Evolutionary conservation across 2,888 invertebrate species (phyloP), one percentile per base, ranked within the genome.

Genomic region (Synanthedon tipuliformis): DNA sequence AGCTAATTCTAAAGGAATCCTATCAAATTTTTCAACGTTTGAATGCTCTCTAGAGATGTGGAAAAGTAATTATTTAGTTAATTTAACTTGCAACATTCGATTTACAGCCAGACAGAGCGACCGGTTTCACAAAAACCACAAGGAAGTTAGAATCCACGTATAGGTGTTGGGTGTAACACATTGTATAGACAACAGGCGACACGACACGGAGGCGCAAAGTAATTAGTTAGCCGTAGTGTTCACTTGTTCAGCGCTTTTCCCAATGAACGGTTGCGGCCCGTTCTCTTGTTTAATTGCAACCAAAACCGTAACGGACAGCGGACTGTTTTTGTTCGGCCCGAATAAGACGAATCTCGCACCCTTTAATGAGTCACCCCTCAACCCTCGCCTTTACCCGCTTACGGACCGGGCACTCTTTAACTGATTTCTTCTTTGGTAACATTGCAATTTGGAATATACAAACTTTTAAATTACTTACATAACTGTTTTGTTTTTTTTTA

Each of bases 171-270:
- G 67, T 70, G 73, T 71, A 66, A 10, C 34, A 34, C 34, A 34
- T 34, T 34, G 34, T 45, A 45, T 71, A 68, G 70, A 68, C 69
- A 69, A 68, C 69, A 62, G 68, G 66, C 68, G 60, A 71, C 75
- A 66, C 68, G 60, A 71, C 75, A 45, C 13, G 45, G 13, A 12
- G 45, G 45, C 45, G 13, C 45, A 75, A 77, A 82, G 78, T 82
- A 82, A 83, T 84, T 83, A 81, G 79, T 81, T 82, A 73, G 75
- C 73, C 66, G 74, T 78, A 71, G 74, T 75, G 79, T 80, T 45
- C 74, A 79, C 77, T 81, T 75, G 78, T 76, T 81, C 81, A 77
- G 76, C 78, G 75, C 75, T 81, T 78, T 78, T 75, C 15, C 78
- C 78, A 77, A 75, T 76, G 78, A 73, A 72, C 75, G 73, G 66